Percentiles rank a stretch among this genome's conserved stretches.
Conservation (phyloP, 2,113 vertebrate species). For the Labrus mixtus region DNA sequence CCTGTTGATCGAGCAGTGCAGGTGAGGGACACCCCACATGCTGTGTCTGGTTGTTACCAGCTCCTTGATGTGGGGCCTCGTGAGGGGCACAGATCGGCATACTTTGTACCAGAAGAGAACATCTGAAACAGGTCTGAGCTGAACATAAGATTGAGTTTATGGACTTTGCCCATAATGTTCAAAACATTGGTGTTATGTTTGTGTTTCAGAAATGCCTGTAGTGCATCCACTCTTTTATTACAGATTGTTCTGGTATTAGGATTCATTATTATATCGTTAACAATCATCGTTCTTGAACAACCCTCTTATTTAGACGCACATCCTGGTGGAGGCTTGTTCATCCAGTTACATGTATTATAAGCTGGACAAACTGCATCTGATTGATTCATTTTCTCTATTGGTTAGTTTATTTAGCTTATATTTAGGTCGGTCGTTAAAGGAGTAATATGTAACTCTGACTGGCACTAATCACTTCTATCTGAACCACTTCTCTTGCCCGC, state of each 20-base stretch:
- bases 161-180: constrained; percentile 8
- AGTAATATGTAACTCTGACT: too few species aligned
- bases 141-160: constrained; percentile 26
- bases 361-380: too few species aligned
- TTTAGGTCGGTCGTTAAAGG: too few species aligned
- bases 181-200: neutral
- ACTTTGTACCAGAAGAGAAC: constrained; percentile 48
- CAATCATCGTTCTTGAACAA: too few species aligned
- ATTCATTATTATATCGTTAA: neutral
- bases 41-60: constrained; percentile 24
- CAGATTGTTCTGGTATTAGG: constrained; percentile 3
- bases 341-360: too few species aligned
- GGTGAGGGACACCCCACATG: constrained; percentile 7
- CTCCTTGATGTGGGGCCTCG: constrained; percentile 14
- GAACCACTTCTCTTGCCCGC: too few species aligned
- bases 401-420: too few species aligned
- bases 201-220: neutral
- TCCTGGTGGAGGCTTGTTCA: too few species aligned
- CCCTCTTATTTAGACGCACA: too few species aligned
- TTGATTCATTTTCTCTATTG: too few species aligned
- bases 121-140: neutral
- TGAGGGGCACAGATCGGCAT: constrained; percentile 33
- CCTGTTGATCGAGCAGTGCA: constrained; percentile 13
- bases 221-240: constrained; percentile 5
- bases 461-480: too few species aligned